phyloP scores from a whole-genome alignment of 2,113 vertebrate species.

The Pterophyllum scalare region DNA sequence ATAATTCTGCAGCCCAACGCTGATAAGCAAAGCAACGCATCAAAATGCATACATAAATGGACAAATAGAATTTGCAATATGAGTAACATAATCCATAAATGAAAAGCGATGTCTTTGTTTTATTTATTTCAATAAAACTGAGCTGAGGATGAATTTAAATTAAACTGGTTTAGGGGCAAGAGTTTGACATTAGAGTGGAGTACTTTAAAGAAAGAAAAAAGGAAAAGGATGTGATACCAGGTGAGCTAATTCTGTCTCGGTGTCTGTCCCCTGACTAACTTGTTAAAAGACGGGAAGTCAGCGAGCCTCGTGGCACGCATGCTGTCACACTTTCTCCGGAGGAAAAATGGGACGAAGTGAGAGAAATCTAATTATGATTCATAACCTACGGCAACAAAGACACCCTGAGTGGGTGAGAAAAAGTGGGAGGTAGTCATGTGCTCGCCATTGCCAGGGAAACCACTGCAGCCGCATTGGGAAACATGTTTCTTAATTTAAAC shows the following conservation, averaged over 20 bases:
- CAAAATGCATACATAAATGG: neutral
- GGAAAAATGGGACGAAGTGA: slow-evolving; percentile 47
- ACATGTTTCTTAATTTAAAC: slow-evolving; percentile 24
- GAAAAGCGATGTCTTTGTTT: neutral
- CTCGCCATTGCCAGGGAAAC: slow-evolving; percentile 59
- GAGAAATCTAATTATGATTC: slow-evolving; percentile 60
- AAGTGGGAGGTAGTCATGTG: slow-evolving; percentile 35
- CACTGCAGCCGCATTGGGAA: slow-evolving; percentile 19
- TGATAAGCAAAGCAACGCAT: neutral
- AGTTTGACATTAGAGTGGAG: no score
- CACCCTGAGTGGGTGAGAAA: slow-evolving; percentile 36
- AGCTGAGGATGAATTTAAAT: neutral
- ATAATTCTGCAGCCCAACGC: neutral
- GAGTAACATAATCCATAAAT: neutral
- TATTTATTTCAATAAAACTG: neutral
- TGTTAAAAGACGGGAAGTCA: slow-evolving; percentile 7
- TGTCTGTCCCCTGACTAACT: slow-evolving; percentile 6
- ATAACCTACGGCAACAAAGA: slow-evolving; percentile 65
- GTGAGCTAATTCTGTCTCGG: slow-evolving; percentile 9
- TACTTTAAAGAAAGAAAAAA: neutral
- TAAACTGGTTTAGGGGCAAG: neutral
- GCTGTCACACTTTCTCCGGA: slow-evolving; percentile 41
- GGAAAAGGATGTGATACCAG: neutral
- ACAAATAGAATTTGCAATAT: neutral
- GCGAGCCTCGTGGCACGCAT: slow-evolving; percentile 38